These are phyloP conservation scores for Melinaea marsaeus DNA, from an alignment of 2,888 invertebrate genomes.

Conservation along the genomic window DNA sequence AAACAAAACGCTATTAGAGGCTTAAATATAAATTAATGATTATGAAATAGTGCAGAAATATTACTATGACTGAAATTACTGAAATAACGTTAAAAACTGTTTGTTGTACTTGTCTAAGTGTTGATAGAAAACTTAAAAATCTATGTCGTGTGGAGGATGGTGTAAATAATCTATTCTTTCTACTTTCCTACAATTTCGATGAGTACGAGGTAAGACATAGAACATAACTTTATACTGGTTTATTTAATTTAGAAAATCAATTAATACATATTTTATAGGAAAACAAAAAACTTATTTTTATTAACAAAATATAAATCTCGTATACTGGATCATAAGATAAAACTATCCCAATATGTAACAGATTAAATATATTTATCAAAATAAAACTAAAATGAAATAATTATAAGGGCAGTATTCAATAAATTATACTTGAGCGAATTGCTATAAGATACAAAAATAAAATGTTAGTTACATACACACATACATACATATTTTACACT, in stretches of 20 bases:
- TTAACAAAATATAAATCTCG: too few relatives aligned
- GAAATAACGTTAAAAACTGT: conserved; percentile 43
- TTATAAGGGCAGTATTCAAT: too few relatives aligned
- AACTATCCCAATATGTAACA: too few relatives aligned
- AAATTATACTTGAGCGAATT: too few relatives aligned
- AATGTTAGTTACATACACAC: too few relatives aligned
- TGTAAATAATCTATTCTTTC: conserved; percentile 54
- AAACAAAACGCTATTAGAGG: too few relatives aligned
- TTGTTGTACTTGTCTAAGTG: conserved; percentile 59
- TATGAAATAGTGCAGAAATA: conserved; percentile 9
- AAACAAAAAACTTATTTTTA: too few relatives aligned
- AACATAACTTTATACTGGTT: not conserved
- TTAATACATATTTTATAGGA: not conserved
- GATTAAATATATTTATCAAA: too few relatives aligned
- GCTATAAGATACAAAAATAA: too few relatives aligned
- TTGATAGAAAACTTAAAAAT: conserved; percentile 49
- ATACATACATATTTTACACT: not conserved
- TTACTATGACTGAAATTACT: conserved; percentile 42
- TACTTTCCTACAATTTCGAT: conserved; percentile 52
- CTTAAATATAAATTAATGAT: conserved; percentile 1
- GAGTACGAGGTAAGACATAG: conserved; percentile 47
- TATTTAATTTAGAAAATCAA: not conserved
- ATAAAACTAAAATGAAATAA: too few relatives aligned
- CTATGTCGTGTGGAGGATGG: conserved; percentile 51
- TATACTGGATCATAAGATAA: too few relatives aligned